A percentile compares a stretch with the other conserved stretches of the same genome.
Evolutionary conservation across 1,140 invertebrate species (phyloP).

Genomic region (Drosophila lini): DNA sequence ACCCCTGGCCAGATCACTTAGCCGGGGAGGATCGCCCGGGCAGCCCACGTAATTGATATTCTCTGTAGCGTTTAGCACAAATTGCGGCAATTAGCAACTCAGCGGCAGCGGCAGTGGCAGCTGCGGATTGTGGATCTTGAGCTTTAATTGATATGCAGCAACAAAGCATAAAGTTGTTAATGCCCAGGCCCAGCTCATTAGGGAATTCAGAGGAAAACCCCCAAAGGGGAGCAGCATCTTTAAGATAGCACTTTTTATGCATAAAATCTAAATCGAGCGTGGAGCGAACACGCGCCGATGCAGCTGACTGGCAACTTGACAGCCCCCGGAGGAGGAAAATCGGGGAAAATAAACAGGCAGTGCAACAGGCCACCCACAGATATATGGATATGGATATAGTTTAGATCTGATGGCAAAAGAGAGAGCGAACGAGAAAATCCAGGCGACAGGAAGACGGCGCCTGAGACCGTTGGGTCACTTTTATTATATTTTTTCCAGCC

Average conservation of each 20-base stretch:
- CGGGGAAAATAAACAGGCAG: constrained; percentile 8
- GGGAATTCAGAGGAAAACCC: constrained; percentile 65
- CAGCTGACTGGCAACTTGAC: constrained; percentile 75
- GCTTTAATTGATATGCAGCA: constrained; percentile 81
- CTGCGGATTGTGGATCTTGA: constrained; percentile 22
- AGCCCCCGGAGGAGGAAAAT: constrained; percentile 29
- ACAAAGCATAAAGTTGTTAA: constrained; percentile 82
- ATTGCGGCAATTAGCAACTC: constrained; percentile 79
- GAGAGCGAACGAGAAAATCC: constrained; percentile 14
- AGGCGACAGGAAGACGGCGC: constrained; percentile 27
- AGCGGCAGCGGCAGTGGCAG: constrained; percentile 10
- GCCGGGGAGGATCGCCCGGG: constrained; percentile 38
- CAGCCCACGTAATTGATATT: constrained; percentile 74
- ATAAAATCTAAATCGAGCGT: constrained; percentile 80
- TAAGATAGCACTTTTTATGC: constrained; percentile 71
- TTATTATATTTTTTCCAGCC: constrained; percentile 2
- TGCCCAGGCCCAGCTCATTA: constrained; percentile 75
- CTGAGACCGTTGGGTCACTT: constrained; percentile 54
- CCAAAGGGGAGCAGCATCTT: constrained; percentile 40
- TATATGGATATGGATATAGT: constrained; percentile 12
- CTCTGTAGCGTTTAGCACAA: constrained; percentile 77
- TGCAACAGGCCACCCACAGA: constrained; percentile 55
- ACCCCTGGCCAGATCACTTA: constrained; percentile 48
- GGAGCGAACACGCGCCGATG: constrained; percentile 70
- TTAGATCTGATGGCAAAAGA: background rate